Evolutionary conservation across 2,888 invertebrate species (phyloP), one percentile per base, ranked within the genome.

Genomic region (Agrochola lychnidis): DNA sequence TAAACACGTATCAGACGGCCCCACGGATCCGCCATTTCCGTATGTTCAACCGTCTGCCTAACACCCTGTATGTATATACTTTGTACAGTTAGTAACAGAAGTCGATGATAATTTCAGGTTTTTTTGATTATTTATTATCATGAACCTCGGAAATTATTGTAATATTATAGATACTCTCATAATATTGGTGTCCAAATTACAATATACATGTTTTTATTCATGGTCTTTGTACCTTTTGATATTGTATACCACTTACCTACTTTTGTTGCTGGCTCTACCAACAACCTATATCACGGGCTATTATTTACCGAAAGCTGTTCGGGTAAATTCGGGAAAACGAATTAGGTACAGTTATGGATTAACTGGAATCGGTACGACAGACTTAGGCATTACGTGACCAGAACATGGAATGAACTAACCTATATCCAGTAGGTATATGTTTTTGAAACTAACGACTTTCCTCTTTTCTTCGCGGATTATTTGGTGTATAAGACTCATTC

Each of bases 341-440:
- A 87, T 83, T 86, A 85, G 72, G 77, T 61, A 72, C 77, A 74
- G 72, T 56, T 76, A 76, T 73, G 68, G 82, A 84, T 78, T 79
- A 73, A 78, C 63, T 78, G 63, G 70, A 74, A 82, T 81, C 76
- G 69, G 59, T 70, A 66, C 70, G 48, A 77, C 69, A 56, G 76
- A 76, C 66, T 78, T 66, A 75, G 78, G 45, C 40, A 76, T 57
- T 84, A 87, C 84, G 87, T 87, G 87, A 77, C 70, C 16, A 72
- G 83, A 76, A 71, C 57, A 66, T 40, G 61, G 45, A 83, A 81
- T 61, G 59, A 64, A 63, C 40, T 70, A 69, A 74, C 68, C 48
- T 63, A 71, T 66, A 68, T 19, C 61, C 22, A 53, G 59, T 66
- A 48, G 16, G 19, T 75, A 25, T 64, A 66, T 72, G 48, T 70